Evolutionary conservation across 2,888 invertebrate species (phyloP).

Genomic region (Drosophila gaucha): DNA sequence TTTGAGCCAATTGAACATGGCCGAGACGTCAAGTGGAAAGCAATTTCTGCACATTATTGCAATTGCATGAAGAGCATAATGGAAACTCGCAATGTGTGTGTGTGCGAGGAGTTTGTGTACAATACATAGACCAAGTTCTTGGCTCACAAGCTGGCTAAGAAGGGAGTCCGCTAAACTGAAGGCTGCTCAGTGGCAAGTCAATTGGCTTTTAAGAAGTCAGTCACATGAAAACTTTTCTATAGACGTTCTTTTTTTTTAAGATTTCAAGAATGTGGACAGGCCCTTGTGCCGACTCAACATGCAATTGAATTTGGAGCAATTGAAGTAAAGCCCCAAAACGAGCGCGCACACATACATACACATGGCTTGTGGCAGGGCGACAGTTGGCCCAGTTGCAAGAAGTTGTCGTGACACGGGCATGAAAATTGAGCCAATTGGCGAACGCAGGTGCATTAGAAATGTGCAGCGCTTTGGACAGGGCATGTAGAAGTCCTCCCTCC

Average conservation of each 20-base stretch:
- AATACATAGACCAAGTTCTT: conserved; percentile 24
- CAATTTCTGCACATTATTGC: conserved; percentile 69
- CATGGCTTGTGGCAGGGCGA: conserved; percentile 29
- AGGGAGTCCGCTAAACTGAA: conserved; percentile 38
- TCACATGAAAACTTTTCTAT: conserved; percentile 70
- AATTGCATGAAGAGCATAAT: conserved; percentile 61
- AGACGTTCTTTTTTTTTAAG: conserved; percentile 27
- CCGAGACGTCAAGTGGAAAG: conserved; percentile 58
- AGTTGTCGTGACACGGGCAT: conserved; percentile 66
- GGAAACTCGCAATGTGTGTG: conserved; percentile 44
- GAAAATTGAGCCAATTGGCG: conserved; percentile 76
- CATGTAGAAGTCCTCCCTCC: conserved; percentile 18
- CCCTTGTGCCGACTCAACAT: conserved; percentile 42
- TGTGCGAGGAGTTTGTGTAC: background rate
- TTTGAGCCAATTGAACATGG: conserved; percentile 28
- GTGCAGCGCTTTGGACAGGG: conserved; percentile 41
- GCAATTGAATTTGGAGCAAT: conserved; percentile 75
- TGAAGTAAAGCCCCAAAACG: conserved; percentile 50
- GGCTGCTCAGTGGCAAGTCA: conserved; percentile 60
- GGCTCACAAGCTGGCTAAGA: conserved; percentile 28
- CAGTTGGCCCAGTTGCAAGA: conserved; percentile 76
- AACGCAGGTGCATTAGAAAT: conserved; percentile 75
- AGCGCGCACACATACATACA: conserved; percentile 25
- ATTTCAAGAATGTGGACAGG: conserved; percentile 54
- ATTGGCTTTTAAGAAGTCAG: conserved; percentile 77